Conservation (phyloP, 1,140 invertebrate species). For the Temnothorax longispinosus region DNA sequence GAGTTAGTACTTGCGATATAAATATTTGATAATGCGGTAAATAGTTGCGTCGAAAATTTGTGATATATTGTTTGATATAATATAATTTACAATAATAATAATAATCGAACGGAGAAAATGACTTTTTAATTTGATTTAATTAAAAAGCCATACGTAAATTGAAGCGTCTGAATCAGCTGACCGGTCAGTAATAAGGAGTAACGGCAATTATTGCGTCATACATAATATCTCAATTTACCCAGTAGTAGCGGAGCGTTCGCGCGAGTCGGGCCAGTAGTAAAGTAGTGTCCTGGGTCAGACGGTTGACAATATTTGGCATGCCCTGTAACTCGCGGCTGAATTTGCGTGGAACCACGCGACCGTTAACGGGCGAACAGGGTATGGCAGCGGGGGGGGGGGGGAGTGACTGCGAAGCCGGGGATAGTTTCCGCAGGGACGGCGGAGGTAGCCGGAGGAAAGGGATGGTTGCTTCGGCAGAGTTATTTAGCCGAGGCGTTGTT, state of each 20-base stretch:
- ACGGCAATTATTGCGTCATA: background rate
- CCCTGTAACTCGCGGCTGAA: constrained; percentile 11
- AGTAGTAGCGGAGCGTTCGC: background rate
- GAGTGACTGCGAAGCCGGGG: background rate
- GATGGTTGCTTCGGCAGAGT: constrained; percentile 55
- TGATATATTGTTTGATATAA: background rate
- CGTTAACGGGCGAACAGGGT: constrained; percentile 25
- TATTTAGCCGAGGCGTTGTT: constrained; percentile 73
- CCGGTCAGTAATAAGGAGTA: background rate
- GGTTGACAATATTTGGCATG: constrained; percentile 26
- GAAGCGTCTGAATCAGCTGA: background rate
- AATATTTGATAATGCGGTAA: background rate
- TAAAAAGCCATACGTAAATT: background rate
- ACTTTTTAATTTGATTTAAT: background rate
- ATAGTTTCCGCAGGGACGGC: background rate
- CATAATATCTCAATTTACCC: constrained; percentile 36
- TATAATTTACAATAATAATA: background rate
- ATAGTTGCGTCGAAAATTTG: background rate
- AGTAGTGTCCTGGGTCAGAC: background rate
- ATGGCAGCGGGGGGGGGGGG: background rate
- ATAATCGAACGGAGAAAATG: background rate
- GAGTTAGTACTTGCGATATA: background rate
- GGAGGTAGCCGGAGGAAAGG: constrained; percentile 22
- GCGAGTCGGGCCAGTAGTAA: constrained; percentile 12
- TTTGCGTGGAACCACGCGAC: constrained; percentile 53